phyloP scores from a whole-genome alignment of 2,113 vertebrate genomes.

The Cynocephalus volans region DNA sequence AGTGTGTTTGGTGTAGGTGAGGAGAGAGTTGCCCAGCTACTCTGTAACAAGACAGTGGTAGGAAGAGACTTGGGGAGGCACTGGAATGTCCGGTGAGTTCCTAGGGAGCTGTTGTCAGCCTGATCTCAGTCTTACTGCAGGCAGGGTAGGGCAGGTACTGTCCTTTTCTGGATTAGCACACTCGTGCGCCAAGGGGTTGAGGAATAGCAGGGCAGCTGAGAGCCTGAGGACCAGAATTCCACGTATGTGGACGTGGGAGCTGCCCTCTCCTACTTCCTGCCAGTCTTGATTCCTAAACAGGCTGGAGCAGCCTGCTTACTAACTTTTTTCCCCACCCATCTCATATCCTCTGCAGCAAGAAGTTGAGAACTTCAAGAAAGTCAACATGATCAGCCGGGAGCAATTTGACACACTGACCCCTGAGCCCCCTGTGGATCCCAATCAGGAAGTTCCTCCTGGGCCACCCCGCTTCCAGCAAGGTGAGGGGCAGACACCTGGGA shows the following conservation, averaged over 20 bases:
- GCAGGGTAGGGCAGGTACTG: not conserved
- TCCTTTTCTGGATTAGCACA: not conserved
- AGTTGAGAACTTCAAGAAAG: slow-evolving; percentile 99
- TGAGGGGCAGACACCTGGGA: slow-evolving; percentile 77
- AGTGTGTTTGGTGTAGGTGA: not conserved
- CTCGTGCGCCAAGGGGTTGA: not conserved
- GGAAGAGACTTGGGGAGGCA: not conserved
- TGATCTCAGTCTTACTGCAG: not conserved
- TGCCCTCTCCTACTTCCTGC: slow-evolving; percentile 37
- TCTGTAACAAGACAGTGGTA: not conserved
- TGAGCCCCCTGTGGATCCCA: slow-evolving; percentile 97
- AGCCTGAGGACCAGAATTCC: slow-evolving; percentile 41
- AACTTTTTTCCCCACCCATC: slow-evolving; percentile 14
- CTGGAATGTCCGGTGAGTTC: not conserved
- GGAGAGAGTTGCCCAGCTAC: not conserved
- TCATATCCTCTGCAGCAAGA: slow-evolving; percentile 93
- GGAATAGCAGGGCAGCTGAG: not conserved
- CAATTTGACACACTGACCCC: slow-evolving; percentile 98
- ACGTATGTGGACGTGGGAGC: not conserved
- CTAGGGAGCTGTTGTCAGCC: not conserved
- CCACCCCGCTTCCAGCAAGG: slow-evolving; percentile 97
- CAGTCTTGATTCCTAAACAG: slow-evolving; percentile 51
- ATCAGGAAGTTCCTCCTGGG: slow-evolving; percentile 98
- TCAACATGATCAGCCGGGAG: slow-evolving; percentile 98
- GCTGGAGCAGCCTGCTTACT: slow-evolving; percentile 30